Conservation (phyloP, 2,888 invertebrate species). For the Tetragonula carbonaria region DNA sequence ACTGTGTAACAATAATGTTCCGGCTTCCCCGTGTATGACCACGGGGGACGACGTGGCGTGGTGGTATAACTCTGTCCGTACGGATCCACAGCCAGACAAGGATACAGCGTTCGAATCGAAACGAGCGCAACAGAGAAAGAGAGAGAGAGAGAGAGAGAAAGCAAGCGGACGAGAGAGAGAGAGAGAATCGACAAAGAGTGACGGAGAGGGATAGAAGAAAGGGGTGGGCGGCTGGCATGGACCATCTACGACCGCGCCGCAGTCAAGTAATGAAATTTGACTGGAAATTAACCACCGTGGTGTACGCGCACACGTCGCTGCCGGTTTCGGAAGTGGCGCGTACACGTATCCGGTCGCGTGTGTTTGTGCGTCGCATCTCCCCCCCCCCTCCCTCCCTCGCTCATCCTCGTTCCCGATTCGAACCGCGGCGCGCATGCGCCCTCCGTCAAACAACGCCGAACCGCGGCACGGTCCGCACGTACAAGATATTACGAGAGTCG, state of each 20-base stretch:
- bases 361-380: constrained; percentile 23
- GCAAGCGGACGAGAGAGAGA: background rate
- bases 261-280: constrained; percentile 83
- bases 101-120: background rate
- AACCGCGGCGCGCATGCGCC: constrained; percentile 49
- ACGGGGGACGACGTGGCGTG: constrained; percentile 42
- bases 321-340: constrained; percentile 57
- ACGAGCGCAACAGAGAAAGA: background rate
- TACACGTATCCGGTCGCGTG: constrained; percentile 49
- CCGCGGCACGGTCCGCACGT: constrained; percentile 52
- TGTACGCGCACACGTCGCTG: constrained; percentile 62
- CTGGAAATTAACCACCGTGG: constrained; percentile 82
- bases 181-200: background rate
- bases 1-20: constrained; percentile 81
- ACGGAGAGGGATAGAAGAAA: constrained; percentile 19
- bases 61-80: constrained; percentile 1
- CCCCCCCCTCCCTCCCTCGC: background rate
- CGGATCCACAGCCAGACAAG: background rate
- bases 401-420: constrained; percentile 2
- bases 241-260: constrained; percentile 75
- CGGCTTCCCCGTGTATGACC: constrained; percentile 58
- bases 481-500: constrained; percentile 68
- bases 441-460: constrained; percentile 35
- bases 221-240: constrained; percentile 62
- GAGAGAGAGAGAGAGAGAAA: constrained; percentile 22